Evolutionary conservation across 2,113 vertebrate species (phyloP).

Genomic region (Eupsittula cactorum): DNA sequence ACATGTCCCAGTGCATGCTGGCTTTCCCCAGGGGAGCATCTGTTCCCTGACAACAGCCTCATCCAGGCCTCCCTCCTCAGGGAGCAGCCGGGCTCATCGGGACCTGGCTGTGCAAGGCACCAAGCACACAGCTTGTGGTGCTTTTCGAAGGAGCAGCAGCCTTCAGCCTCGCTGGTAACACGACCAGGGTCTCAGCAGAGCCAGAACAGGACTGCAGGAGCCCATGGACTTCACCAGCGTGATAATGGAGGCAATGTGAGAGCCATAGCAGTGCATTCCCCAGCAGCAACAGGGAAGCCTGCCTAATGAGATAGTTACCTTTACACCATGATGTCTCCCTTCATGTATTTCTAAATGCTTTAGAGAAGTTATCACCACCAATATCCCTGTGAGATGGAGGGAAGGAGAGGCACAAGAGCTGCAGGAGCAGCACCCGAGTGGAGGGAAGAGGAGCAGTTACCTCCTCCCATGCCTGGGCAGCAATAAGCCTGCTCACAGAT

Average conservation of each 20-base stretch:
- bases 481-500: neutral
- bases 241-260: neutral
- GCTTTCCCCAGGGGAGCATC: neutral
- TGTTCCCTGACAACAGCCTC: neutral
- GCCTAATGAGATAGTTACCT: neutral
- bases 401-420: neutral
- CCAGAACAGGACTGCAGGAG: neutral
- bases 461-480: neutral
- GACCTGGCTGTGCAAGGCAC: neutral
- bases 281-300: neutral
- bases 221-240: neutral
- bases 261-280: neutral
- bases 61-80: neutral
- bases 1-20: neutral
- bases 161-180: neutral
- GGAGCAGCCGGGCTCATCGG: neutral
- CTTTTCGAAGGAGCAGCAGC: neutral
- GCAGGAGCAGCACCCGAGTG: neutral
- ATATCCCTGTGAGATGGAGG: neutral
- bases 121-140: neutral
- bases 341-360: neutral
- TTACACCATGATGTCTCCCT: neutral
- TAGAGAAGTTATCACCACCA: neutral
- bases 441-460: neutral
- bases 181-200: neutral